A percentile compares a stretch with the other conserved stretches of the same genome.
These are phyloP conservation scores for Lichenostomus cassidix DNA, from an alignment of 2,113 vertebrate genomes.

Conservation along the genomic window DNA sequence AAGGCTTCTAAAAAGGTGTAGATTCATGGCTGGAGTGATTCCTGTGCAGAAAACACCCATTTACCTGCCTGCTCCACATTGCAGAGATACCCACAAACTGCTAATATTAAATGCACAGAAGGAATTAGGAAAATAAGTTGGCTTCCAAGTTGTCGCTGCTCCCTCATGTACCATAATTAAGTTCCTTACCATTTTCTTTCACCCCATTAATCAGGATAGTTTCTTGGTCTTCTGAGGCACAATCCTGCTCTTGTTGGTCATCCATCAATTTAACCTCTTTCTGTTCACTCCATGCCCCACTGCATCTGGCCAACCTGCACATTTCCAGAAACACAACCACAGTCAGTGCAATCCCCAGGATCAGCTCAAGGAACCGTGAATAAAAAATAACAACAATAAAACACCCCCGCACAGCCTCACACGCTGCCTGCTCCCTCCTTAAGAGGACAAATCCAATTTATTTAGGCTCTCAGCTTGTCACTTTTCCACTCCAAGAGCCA, in stretches of 20 bases:
- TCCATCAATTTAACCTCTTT: slow-evolving; percentile 92
- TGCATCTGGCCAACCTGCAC: slow-evolving; percentile 85
- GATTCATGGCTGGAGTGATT: not conserved
- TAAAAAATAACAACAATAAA: slow-evolving; percentile 13
- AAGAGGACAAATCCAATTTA: not conserved
- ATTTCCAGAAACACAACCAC: slow-evolving; percentile 74
- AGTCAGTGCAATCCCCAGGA: slow-evolving; percentile 63
- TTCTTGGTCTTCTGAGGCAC: slow-evolving; percentile 88
- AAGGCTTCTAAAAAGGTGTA: not conserved
- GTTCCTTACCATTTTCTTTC: slow-evolving; percentile 87
- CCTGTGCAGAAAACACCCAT: not conserved
- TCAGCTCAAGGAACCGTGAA: slow-evolving; percentile 9
- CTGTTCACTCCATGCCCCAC: slow-evolving; percentile 86
- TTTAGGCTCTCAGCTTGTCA: not conserved
- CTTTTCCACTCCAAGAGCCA: slow-evolving; percentile 4
- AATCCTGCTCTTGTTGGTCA: slow-evolving; percentile 90
- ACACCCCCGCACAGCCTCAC: not conserved
- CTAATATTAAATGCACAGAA: not conserved
- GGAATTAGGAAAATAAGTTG: slow-evolving; percentile 27
- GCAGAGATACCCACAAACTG: not conserved
- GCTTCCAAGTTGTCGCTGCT: not conserved
- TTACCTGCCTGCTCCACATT: not conserved
- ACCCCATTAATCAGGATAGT: slow-evolving; percentile 84
- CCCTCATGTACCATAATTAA: slow-evolving; percentile 55
- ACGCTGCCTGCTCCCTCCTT: not conserved